phyloP scores from a whole-genome alignment of 2,888 invertebrate species.

The Orchesellides sinensis region DNA sequence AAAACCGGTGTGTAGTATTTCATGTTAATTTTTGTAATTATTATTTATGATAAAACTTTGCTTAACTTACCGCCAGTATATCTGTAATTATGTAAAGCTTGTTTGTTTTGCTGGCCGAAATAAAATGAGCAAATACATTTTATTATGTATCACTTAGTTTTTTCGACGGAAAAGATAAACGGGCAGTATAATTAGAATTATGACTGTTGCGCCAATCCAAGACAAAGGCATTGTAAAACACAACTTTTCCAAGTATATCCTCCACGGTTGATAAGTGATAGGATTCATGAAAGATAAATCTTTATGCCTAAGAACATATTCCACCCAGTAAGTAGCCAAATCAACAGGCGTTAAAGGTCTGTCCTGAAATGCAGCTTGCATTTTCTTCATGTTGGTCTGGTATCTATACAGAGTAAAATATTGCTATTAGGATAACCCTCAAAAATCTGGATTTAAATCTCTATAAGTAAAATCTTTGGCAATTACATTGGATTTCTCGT shows the following conservation, averaged over 20 bases:
- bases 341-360: constrained; percentile 75
- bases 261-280: constrained; percentile 43
- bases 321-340: constrained; percentile 75
- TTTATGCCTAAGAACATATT: constrained; percentile 76
- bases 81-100: too few species aligned
- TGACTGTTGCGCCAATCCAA: too few species aligned
- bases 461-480: neutral
- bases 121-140: too few species aligned
- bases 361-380: constrained; percentile 61
- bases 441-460: neutral
- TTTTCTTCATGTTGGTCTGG: constrained; percentile 16
- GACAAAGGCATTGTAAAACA: neutral
- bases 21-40: too few species aligned
- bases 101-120: too few species aligned
- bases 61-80: too few species aligned
- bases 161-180: too few species aligned
- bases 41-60: too few species aligned
- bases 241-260: neutral
- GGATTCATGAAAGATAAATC: constrained; percentile 69
- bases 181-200: too few species aligned
- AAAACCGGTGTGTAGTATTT: too few species aligned
- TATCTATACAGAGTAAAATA: constrained; percentile 45
- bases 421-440: neutral
- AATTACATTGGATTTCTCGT: constrained; percentile 67
- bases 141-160: too few species aligned